Base-by-base conservation (phyloP, 2,888 invertebrate genomes). In the Diogma glabrata region DNA sequence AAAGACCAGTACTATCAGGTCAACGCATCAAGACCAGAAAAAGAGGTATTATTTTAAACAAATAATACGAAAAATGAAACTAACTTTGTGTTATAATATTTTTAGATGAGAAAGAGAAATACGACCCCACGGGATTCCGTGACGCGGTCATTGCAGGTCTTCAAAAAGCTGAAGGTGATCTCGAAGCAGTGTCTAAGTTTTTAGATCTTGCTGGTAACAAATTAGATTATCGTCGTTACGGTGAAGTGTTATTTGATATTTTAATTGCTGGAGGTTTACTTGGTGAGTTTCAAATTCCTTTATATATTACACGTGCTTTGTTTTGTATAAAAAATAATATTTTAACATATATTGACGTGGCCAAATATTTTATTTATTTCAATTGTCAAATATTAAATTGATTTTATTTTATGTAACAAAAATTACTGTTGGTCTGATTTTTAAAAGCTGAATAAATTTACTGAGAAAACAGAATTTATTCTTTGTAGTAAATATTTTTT, bases 11-110 rank as follows among this genome's bases (percentile, higher is more conserved):
- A 84, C 82, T 95, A 85, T 93, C 93, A 86, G 95, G 95, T 90
- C 94, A 94, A 84, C 93, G 95, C 82, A 94, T 95, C 84, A 95
- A 95, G 91, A 94, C 95, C 90, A 89, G 95, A 87, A 95, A 95
- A 89, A 93, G 95, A 93, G 92, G 92, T 92, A 75, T 75, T 75
- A 61, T 47, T 38, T 20, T 51, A 3, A 45, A 48, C 14, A 19
- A 20, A 43, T 20, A 43, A 20, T 20, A 24, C 6, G 24, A 24
- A 24, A 24, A 24, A 24, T n/a, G n/a, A n/a, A n/a, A n/a, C n/a
- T n/a, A n/a, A n/a, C n/a, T n/a, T n/a, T n/a, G 9, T 24, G 9
- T 24, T 24, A 24, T 24, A 5, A 24, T 55, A 43, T 51, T 68
- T 69, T 46, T 72, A 93, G 95, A 95, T 95, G 95, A 95, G 87